Evolutionary conservation across 2,797 vertebrate genomes (phyloP), one percentile per base, ranked within the genome.

Genomic region (Lerista edwardsae): DNA sequence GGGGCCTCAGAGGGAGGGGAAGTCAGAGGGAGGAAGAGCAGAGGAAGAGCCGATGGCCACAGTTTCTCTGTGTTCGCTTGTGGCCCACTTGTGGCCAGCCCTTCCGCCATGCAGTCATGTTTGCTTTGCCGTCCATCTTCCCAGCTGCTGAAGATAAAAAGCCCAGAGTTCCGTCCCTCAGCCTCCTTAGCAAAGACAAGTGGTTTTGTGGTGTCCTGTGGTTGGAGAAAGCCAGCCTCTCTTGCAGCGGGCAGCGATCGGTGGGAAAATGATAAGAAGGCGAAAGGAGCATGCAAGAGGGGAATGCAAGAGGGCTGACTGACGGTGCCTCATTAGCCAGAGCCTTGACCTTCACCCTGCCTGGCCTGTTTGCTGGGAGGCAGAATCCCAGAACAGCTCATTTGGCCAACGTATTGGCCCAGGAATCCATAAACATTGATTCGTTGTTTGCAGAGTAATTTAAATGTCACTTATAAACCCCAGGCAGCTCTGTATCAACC

Each of bases 341-440:
- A 97, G 96, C 95, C 96, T 96, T 96, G 97, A 97, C 97, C 97
- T 98, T 98, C 97, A 97, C 96, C 96, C 94, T 94, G 86, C 6
- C 94, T 96, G 96, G 95, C 96, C 96, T 91, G 93, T 96, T 96
- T 90, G 93, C 95, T 91, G 93, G 96, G 95, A 97, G 94, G 94
- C 93, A 89, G 91, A 41, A 95, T 94, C 96, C 93, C 94, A 94
- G 93, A 92, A 92, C 91, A 89, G 89, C 94, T 93, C 92, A 95
- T 94, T 96, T 96, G 97, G 97, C 95, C 94, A 96, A 95, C 91
- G 95, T 95, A 94, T 96, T 91, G 95, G 96, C 93, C 94, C 86
- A 90, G 95, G 95, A 96, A 98, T 98, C 98, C 97, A 98, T 98
- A 97, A 97, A 97, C 98, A 99, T 98, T 95, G 97, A 98, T 98